Evolutionary conservation across 1,140 invertebrate genomes (phyloP).

Genomic region (Pachyrhynchus sulphureomaculatus): DNA sequence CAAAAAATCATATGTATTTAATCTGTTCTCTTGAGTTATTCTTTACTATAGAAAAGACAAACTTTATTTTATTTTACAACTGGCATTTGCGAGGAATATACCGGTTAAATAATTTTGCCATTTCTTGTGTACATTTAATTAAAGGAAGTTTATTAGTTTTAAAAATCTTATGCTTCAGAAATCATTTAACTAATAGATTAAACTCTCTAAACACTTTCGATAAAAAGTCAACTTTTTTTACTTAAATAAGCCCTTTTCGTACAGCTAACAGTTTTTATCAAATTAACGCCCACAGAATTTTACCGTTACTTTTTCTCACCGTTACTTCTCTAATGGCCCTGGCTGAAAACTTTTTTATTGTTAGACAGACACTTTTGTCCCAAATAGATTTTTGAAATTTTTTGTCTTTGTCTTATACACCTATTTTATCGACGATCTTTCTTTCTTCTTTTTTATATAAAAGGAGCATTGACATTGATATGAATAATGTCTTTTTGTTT

Average conservation of each 20-base stretch:
- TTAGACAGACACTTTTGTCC: neutral
- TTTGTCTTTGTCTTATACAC: neutral
- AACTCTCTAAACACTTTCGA: too few relatives aligned
- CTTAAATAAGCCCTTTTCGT: neutral
- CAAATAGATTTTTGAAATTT: neutral
- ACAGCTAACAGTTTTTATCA: conserved; percentile 8
- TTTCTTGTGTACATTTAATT: too few relatives aligned
- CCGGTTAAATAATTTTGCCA: too few relatives aligned
- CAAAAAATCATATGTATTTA: too few relatives aligned
- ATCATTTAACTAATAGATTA: too few relatives aligned
- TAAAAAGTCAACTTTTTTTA: too few relatives aligned
- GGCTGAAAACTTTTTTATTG: conserved; percentile 10
- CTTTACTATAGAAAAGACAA: too few relatives aligned
- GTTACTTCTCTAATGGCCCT: conserved; percentile 12
- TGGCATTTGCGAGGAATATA: too few relatives aligned
- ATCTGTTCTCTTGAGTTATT: too few relatives aligned
- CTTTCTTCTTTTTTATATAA: neutral
- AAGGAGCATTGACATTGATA: conserved; percentile 1
- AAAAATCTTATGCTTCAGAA: too few relatives aligned
- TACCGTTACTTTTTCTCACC: conserved; percentile 9
- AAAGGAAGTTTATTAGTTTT: too few relatives aligned
- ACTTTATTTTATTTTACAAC: too few relatives aligned
- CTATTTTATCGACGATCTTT: neutral
- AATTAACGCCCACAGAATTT: conserved; percentile 21
- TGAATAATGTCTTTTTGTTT: conserved; percentile 3